A percentile compares a stretch with the other conserved stretches of the same genome.
phyloP scores from a whole-genome alignment of 2,888 invertebrate genomes.

The Melanostoma mellinum region DNA sequence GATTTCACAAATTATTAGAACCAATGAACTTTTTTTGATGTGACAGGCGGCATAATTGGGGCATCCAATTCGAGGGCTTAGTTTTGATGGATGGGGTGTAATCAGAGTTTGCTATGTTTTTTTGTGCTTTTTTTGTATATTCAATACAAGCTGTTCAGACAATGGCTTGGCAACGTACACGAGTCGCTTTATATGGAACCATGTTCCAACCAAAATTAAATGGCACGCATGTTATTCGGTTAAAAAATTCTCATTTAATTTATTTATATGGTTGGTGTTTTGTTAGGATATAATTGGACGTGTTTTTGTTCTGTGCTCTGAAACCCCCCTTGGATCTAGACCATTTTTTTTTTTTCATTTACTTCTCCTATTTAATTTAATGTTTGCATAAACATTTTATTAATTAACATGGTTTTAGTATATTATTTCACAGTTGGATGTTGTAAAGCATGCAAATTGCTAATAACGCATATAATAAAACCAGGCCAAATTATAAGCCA shows the following conservation, averaged over 20 bases:
- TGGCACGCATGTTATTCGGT: too few species aligned
- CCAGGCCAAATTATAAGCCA: slow-evolving; percentile 55
- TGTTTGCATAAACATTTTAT: slow-evolving; percentile 48
- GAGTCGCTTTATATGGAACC: too few species aligned
- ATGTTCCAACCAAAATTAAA: too few species aligned
- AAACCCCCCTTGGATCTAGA: slow-evolving; percentile 5
- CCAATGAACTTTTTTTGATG: slow-evolving; percentile 7
- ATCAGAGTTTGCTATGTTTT: too few species aligned
- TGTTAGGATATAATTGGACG: background rate
- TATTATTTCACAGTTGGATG: slow-evolving; percentile 58
- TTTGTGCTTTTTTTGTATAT: too few species aligned
- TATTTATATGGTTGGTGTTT: background rate
- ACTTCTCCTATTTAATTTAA: slow-evolving; percentile 28
- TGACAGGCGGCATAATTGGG: too few species aligned
- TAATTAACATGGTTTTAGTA: slow-evolving; percentile 61
- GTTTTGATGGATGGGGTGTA: too few species aligned
- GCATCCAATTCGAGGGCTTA: too few species aligned
- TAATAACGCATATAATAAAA: slow-evolving; percentile 45
- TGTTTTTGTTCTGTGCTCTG: slow-evolving; percentile 15
- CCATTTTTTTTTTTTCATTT: slow-evolving; percentile 10
- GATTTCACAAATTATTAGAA: slow-evolving; percentile 37
- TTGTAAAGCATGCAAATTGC: slow-evolving; percentile 63
- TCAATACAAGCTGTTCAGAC: too few species aligned
- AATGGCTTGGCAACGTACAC: too few species aligned
- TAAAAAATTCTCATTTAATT: too few species aligned